These are phyloP conservation scores for Pocillopora grandis DNA, from an alignment of 92 coral and sea anemone species.

Conservation along the genomic window DNA sequence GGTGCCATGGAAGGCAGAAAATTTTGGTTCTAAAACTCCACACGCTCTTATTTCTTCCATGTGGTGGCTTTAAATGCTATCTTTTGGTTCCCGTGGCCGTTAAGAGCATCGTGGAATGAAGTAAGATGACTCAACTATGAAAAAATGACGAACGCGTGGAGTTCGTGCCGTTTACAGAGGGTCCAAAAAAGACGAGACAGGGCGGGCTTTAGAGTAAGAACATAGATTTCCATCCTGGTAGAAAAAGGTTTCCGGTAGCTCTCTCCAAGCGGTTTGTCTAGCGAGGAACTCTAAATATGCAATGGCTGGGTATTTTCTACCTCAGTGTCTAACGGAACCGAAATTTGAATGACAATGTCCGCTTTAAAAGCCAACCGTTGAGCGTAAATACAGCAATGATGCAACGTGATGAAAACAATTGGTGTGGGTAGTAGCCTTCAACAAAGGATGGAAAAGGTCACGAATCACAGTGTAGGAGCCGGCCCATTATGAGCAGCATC, in stretches of 20 bases:
- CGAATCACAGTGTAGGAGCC: slow-evolving; percentile 46
- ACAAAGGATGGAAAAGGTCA: slow-evolving; percentile 27
- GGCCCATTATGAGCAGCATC: no score
- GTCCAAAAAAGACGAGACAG: slow-evolving; percentile 47
- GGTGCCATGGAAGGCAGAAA: slow-evolving; percentile 44
- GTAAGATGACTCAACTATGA: slow-evolving; percentile 24
- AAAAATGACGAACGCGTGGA: slow-evolving; percentile 51
- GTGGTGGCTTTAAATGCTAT: slow-evolving; percentile 42
- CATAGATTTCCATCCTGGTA: slow-evolving; percentile 52
- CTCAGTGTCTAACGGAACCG: slow-evolving; percentile 35
- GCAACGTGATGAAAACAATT: slow-evolving; percentile 38
- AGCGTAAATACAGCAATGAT: slow-evolving; percentile 35
- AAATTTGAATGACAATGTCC: neutral
- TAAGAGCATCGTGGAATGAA: slow-evolving; percentile 50
- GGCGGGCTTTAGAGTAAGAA: slow-evolving; percentile 35
- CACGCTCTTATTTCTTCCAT: slow-evolving; percentile 8
- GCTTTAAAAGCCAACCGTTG: slow-evolving; percentile 53
- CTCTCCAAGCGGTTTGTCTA: slow-evolving; percentile 37
- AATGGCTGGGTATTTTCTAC: slow-evolving; percentile 39
- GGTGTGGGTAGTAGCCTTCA: slow-evolving; percentile 38
- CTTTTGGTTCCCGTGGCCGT: slow-evolving; percentile 59
- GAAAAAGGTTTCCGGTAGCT: slow-evolving; percentile 51
- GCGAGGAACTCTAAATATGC: slow-evolving; percentile 30
- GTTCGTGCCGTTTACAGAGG: slow-evolving; percentile 53
- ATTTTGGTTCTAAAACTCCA: slow-evolving; percentile 36